Conservation (phyloP, 2,797 vertebrate species). For the Pangasius mekongensis region DNA sequence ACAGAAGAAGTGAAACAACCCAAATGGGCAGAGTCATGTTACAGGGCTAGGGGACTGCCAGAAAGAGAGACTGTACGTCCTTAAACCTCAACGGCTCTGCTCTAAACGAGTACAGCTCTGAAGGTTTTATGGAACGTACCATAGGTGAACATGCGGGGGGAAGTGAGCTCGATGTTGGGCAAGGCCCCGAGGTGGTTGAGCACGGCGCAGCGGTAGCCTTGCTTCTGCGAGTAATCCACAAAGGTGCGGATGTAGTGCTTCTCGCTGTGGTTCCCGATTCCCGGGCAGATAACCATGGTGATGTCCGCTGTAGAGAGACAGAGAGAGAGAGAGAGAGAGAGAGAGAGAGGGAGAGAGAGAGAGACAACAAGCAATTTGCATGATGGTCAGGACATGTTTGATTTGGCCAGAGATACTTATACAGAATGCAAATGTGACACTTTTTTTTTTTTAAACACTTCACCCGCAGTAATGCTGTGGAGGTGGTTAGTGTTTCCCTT, state of each 20-base stretch:
- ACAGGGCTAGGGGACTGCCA: not conserved
- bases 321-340: conserved; percentile 26
- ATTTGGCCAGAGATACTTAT: not conserved
- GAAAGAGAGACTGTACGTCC: not conserved
- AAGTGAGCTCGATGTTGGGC: conserved; percentile 95
- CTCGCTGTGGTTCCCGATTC: conserved; percentile 98
- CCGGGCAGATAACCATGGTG: conserved; percentile 98
- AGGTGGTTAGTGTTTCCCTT: not conserved
- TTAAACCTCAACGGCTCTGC: not conserved
- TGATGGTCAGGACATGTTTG: not conserved
- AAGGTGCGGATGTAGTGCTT: conserved; percentile 99
- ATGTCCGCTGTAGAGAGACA: conserved; percentile 81
- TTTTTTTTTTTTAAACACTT: not conserved
- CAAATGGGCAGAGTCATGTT: not conserved
- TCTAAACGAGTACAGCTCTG: not conserved
- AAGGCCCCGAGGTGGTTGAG: conserved; percentile 96
- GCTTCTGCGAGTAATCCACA: conserved; percentile 93
- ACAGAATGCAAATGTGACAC: not conserved
- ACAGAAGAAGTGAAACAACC: not conserved
- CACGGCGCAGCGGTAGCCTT: conserved; percentile 94
- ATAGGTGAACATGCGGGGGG: conserved; percentile 97
- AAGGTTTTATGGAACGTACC: conserved; percentile 70
- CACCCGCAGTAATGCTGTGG: not conserved
- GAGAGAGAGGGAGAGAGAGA: conserved; percentile 30
- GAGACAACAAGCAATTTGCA: conserved; percentile 18